These are phyloP conservation scores for Oostethus manadensis DNA, from an alignment of 2,113 vertebrate species.

Conservation along the genomic window DNA sequence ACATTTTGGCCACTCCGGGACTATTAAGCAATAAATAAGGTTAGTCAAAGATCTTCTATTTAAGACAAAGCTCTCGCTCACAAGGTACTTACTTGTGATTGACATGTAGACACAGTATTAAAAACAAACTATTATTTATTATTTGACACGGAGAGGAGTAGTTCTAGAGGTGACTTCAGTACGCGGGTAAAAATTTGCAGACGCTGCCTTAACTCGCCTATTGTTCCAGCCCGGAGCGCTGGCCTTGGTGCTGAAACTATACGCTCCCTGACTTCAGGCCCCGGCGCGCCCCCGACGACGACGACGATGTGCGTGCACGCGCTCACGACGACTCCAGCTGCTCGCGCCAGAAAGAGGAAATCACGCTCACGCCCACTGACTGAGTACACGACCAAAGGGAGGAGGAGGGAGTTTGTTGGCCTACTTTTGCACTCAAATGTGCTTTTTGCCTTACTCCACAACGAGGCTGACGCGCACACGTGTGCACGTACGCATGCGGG, in stretches of 20 bases:
- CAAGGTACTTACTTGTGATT: too few species aligned
- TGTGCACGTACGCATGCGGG: neutral
- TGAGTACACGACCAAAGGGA: conserved; percentile 35
- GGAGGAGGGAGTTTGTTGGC: conserved; percentile 53
- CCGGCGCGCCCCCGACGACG: conserved; percentile 38
- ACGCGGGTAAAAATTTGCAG: conserved; percentile 18
- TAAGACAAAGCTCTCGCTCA: too few species aligned
- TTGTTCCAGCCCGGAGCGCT: conserved; percentile 74
- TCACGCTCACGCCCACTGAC: conserved; percentile 53
- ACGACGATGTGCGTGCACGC: conserved; percentile 44
- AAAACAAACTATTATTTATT: too few species aligned
- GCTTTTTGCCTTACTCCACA: neutral
- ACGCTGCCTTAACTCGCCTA: conserved; percentile 58
- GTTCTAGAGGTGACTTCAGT: too few species aligned
- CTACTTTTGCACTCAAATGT: conserved; percentile 45
- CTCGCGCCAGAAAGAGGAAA: conserved; percentile 46
- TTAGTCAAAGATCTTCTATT: too few species aligned
- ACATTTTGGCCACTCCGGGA: too few species aligned
- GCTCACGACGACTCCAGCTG: conserved; percentile 64
- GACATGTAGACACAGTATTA: too few species aligned
- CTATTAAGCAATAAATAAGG: too few species aligned
- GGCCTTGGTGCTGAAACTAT: conserved; percentile 75
- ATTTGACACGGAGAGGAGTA: too few species aligned
- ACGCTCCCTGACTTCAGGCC: conserved; percentile 34
- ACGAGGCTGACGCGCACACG: neutral